Evolutionary conservation across 2,888 invertebrate species (phyloP), one percentile per base, ranked within the genome.

Genomic region (Anthoptus insignis): DNA sequence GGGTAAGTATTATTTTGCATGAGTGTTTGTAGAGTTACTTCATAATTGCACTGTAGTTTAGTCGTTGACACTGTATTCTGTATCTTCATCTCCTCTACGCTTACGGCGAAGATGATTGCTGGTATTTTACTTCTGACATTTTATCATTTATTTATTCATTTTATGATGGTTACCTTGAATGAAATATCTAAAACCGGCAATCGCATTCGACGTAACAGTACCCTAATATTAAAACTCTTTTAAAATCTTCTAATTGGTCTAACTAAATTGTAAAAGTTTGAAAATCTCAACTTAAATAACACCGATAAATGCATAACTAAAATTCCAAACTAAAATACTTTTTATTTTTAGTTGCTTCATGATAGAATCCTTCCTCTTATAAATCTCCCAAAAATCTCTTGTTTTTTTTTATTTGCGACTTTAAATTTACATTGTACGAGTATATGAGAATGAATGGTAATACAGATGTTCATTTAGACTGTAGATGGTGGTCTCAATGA

Each of bases 401-500:
- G 22, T 42, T 52, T 52, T 19, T 16, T 34, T 47, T 61, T 61
- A 22, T 22, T 47, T 61, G 60, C 61, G 29, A 32, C 9, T 11
- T 47, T 61, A 5, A n/a, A n/a, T 34, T 16, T 53, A 14, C 19
- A 24, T 24, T 19, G 11, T 50, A n/a, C 11, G 11, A 8, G 16
- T 14, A n/a, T 16, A 19, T 24, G n/a, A 56, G 56, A 56, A 24
- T 21, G 34, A 63, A 39, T 63, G 56, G 49, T 63, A 63, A 65
- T 54, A 69, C 63, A 34, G 52, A 65, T 52, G 27, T 66, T 49
- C 66, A 78, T 76, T 50, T 81, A 93, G 92, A 93, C 93, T 68
- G 83, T 93, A 69, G 93, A 93, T 63, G 93, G 93, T 2, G 80
- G 85, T 5, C 68, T 93, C 37, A 82, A 88, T 13, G 89, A 89